Evolutionary conservation across 2,797 vertebrate species (phyloP), one percentile per base, ranked within the genome.

Genomic region (Sylvia borin): DNA sequence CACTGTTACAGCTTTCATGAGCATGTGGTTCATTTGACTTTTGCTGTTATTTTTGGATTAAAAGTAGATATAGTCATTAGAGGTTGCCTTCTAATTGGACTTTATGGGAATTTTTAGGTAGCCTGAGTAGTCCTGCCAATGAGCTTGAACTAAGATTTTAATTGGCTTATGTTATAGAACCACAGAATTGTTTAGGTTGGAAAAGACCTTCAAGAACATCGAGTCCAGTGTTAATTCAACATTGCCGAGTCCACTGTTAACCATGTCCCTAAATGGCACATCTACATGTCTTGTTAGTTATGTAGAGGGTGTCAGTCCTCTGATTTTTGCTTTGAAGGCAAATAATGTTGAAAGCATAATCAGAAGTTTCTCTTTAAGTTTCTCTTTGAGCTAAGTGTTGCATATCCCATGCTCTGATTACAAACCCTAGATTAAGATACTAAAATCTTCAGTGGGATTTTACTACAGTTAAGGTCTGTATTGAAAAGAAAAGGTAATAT

Each of bases 1-100:
- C 77, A 31, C 42, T 84, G 24, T 67, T 93, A 82, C 31, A 45
- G 26, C 61, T 95, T 95, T 92, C 38, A 77, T 95, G 73, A 86
- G 38, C 72, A 58, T 91, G 95, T 85, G 71, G 68, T 93, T 90
- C 38, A 76, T 86, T 87, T 75, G 75, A 24, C 75, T 92, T 95
- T 76, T 82, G 83, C 48, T 78, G 47, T 80, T 92, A 66, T 74
- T 95, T 89, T 88, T 94, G 94, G 90, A 97, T 95, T 85, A 96
- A 95, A 96, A 97, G 84, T 97, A 97, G 96, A 93, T 96, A 91
- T 95, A 95, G 94, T 93, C 79, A 4, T 87, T 88, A 92, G 47
- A 48, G 26, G 65, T 81, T 58, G 77, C 73, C 31, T 96, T 97
- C 93, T 96, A 82, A 92, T 81, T 83, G 60, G 47, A 75, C 86